These are phyloP conservation scores for Rhinogobio ventralis DNA, from an alignment of 2,797 vertebrate species.

Conservation along the genomic window DNA sequence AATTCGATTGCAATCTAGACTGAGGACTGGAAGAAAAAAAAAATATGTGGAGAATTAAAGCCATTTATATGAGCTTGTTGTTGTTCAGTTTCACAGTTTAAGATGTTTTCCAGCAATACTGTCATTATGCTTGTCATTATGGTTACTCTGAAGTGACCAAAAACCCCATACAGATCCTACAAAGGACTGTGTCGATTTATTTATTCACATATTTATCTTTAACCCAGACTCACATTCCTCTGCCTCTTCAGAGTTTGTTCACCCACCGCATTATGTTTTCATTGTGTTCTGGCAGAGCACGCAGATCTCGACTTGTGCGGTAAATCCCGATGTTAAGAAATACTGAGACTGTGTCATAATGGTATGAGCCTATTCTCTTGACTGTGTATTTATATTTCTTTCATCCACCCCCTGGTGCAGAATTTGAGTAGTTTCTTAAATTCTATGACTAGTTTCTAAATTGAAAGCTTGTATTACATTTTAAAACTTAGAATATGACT, in stretches of 20 bases:
- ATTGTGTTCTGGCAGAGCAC: constrained; percentile 46
- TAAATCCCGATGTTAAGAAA: constrained; percentile 31
- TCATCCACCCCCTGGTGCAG: not conserved
- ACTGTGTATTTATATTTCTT: not conserved
- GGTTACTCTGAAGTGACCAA: constrained; percentile 17
- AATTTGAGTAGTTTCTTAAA: not conserved
- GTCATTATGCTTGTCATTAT: constrained; percentile 15
- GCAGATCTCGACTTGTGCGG: constrained; percentile 30
- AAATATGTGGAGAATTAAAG: not conserved
- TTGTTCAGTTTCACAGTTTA: not conserved
- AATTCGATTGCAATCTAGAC: constrained; percentile 18
- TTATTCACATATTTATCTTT: constrained; percentile 26
- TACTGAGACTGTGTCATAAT: constrained; percentile 5
- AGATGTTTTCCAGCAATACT: constrained; percentile 9
- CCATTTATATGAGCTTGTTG: constrained; percentile 7
- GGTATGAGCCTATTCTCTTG: constrained; percentile 7
- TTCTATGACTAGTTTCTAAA: not conserved
- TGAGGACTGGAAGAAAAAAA: not conserved
- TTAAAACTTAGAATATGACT: constrained; percentile 4
- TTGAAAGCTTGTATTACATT: not conserved
- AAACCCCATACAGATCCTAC: not conserved
- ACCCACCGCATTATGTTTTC: constrained; percentile 48
- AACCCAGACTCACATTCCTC: constrained; percentile 3
- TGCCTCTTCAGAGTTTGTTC: constrained; percentile 25
- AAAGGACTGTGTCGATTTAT: not conserved